Percentiles rank a stretch among this genome's conserved stretches.
Evolutionary conservation across 2,888 invertebrate genomes (phyloP).

Genomic region (Caenorhabditis sinica): DNA sequence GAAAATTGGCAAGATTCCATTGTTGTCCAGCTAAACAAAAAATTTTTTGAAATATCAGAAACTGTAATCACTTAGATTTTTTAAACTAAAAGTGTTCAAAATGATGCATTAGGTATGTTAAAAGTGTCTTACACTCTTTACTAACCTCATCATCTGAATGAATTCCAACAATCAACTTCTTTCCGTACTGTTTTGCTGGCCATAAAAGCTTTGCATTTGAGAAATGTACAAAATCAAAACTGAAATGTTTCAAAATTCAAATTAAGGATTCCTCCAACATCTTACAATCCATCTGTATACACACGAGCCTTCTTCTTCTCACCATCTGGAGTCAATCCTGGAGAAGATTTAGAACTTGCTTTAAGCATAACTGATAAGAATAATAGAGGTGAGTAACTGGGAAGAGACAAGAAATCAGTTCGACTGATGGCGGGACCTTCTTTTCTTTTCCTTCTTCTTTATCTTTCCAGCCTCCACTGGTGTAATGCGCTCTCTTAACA

Average conservation of each 20-base stretch:
- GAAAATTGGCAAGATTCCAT: constrained; percentile 88
- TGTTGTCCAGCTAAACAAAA: constrained; percentile 53
- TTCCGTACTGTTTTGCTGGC: constrained; percentile 96
- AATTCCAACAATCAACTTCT: constrained; percentile 83
- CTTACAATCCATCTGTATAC: constrained; percentile 78
- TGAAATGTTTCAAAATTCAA: constrained; percentile 85
- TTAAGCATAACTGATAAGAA: constrained; percentile 37
- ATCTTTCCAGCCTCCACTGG: background rate
- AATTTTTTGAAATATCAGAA: too few relatives aligned
- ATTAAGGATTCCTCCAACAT: background rate
- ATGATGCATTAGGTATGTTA: too few relatives aligned
- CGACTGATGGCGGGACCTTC: constrained; percentile 40
- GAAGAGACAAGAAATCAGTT: constrained; percentile 32
- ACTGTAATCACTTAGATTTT: too few relatives aligned
- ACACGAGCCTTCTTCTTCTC: constrained; percentile 69
- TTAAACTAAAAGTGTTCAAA: too few relatives aligned
- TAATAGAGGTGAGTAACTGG: constrained; percentile 14
- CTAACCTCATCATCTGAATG: constrained; percentile 60
- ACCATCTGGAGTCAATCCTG: constrained; percentile 60
- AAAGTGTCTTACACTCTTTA: background rate
- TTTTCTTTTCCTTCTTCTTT: constrained; percentile 33
- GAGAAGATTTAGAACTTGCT: constrained; percentile 1
- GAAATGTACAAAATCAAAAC: constrained; percentile 99
- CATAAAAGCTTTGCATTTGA: constrained; percentile 98
- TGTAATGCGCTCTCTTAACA: constrained; percentile 50